phyloP scores from a whole-genome alignment of 23 tunicate species.

The Trididemnum miniatum region DNA sequence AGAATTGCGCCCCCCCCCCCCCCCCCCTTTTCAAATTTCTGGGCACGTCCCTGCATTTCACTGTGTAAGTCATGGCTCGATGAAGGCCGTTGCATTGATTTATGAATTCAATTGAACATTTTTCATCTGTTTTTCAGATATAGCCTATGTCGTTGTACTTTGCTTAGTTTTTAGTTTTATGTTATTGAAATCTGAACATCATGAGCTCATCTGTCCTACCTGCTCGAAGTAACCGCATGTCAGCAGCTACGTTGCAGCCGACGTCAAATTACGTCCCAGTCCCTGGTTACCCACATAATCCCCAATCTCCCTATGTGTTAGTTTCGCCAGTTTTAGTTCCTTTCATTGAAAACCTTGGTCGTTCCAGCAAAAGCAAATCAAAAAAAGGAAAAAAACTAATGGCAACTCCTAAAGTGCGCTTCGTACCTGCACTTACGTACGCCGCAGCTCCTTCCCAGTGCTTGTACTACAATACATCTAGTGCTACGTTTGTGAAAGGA shows the following conservation, averaged over 20 bases:
- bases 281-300: neutral
- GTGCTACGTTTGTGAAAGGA: neutral
- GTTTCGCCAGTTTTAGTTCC: slow-evolving; percentile 47
- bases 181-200: too few species aligned
- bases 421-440: slow-evolving; percentile 29
- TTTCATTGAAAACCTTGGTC: slow-evolving; percentile 40
- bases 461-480: neutral
- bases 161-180: too few species aligned
- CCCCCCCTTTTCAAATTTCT: too few species aligned
- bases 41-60: too few species aligned
- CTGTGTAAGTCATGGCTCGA: too few species aligned
- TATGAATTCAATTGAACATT: too few species aligned
- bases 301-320: slow-evolving; percentile 15
- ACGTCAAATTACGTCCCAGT: neutral
- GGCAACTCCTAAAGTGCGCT: slow-evolving; percentile 21
- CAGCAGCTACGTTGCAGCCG: too few species aligned
- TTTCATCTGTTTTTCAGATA: too few species aligned
- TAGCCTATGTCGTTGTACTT: too few species aligned
- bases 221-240: neutral
- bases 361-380: slow-evolving; percentile 29
- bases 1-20: too few species aligned
- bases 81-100: too few species aligned
- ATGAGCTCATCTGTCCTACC: neutral
- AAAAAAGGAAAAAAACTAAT: neutral
- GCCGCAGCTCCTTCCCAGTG: neutral